Base-by-base conservation (phyloP, 1,140 invertebrate species). In the Aricia agestis region DNA sequence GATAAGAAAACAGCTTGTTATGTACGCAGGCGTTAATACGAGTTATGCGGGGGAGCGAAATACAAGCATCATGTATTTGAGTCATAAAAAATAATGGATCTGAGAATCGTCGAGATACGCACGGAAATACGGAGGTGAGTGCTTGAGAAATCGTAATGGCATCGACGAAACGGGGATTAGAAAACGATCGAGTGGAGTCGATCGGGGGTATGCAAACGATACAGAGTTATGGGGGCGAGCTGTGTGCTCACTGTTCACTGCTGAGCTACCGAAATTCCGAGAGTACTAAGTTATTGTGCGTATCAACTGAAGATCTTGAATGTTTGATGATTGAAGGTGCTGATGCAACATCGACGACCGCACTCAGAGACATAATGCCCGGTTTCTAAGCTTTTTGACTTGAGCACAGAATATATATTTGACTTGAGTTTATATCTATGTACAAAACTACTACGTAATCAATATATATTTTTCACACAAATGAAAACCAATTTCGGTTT, bases 1-100 rank as follows among this genome's bases (percentile, higher is more conserved):
- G 25, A 57, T 68, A 68, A 57, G 19, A 13, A 31, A 57, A 68
- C 36, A 36, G 57, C 67, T 13, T 19, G 59, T 19, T 59, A 18
- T 59, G 19, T 63, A 63, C 59, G 59, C 19, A 68, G 36, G 45
- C 45, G 67, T 57, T 52, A 19, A 67, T 67, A 52, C 36, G 66
- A 41, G 61, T 42, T 66, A 71, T 17, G 63, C 69, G 31, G 41
- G 63, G 69, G 63, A 75, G 82, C 73, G 73, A 79, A 79, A 76
- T 82, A 73, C 77, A 86, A 87, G 82, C 85, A 81, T 75, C 84
- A 82, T 91, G 85, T 91, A 87, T 86, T 90, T 84, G 77, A 79
- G 78, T 85, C 81, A 90, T 91, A 91, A 91, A 91, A 91, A 91
- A 91, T 91, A 91, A 91, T 91, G 89, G 86, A 89, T 90, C 86